Base-by-base conservation (phyloP, 2,113 vertebrate species). In the Phalacrocorax pelagicus region DNA sequence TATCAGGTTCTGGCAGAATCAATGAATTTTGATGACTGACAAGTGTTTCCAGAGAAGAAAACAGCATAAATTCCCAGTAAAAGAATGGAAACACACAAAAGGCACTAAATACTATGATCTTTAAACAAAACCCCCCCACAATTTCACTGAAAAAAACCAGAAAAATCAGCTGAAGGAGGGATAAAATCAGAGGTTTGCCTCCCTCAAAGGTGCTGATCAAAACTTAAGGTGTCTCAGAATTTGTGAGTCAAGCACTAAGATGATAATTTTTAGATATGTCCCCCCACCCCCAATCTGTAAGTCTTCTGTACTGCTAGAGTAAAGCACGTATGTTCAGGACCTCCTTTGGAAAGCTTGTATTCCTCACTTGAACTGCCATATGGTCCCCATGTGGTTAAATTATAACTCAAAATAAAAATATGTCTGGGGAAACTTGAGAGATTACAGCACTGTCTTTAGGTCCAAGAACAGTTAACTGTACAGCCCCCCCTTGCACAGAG, bases 341-440 rank as follows among this genome's bases (percentile, higher is more conserved):
- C 72, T 92, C 40, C 70, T 72, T 63, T 75, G 65, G 65, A 94
- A 91, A 84, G 34, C 86, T 61, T 44, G 18, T 63, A 61, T 89
- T 94, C 51, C 46, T 78, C 11, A 14, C 23, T 92, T 91, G 55
- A 92, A 89, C 72, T 84, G 81, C 86, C 91, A 91, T 96, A 87
- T 94, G 95, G 92, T 72, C 16, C 24, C 91, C 84, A 95, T 75
- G 66, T 96, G 94, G 58, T 75, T 90, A 91, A 95, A 93, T 38
- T 71, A 15, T 49, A 95, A 85, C 70, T 82, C 47, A 81, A 80
- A 94, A 85, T 82, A 90, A 95, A 91, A 96, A 71, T 81, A 92
- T 80, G 15, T 57, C 52, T 81, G 65, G 57, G 91, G 84, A 49
- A 84, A 78, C 29, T 67, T 47, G 63, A 94, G 58, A 84, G 69